These are phyloP conservation scores for Meleagris gallopavo DNA, from an alignment of 2,113 vertebrate species.

Conservation along the genomic window DNA sequence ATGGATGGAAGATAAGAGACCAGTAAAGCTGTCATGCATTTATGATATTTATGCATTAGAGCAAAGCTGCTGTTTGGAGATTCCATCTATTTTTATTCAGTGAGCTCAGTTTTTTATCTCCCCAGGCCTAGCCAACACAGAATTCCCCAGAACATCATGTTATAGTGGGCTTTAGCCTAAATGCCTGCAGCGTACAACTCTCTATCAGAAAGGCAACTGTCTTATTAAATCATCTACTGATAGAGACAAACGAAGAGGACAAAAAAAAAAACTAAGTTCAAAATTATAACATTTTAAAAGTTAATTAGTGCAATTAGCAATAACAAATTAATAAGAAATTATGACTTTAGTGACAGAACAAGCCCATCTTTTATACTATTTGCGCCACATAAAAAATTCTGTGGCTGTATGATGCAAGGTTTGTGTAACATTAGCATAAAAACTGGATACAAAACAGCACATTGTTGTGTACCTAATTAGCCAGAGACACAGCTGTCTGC, in stretches of 20 bases:
- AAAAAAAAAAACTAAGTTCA: background rate
- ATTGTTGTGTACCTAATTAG: background rate
- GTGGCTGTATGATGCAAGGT: background rate
- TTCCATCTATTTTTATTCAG: background rate
- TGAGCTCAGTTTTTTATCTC: background rate
- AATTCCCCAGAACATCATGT: background rate
- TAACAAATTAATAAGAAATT: background rate
- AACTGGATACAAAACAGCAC: background rate
- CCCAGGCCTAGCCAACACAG: background rate
- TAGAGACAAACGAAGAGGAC: background rate
- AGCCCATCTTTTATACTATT: background rate
- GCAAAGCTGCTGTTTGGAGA: background rate
- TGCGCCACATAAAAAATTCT: background rate
- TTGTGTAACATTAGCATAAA: background rate
- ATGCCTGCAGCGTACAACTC: background rate
- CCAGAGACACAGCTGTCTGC: background rate
- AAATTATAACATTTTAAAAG: background rate
- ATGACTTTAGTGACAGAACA: background rate
- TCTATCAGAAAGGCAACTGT: background rate
- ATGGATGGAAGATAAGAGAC: background rate
- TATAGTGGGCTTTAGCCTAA: background rate
- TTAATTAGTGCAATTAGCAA: background rate
- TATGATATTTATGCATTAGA: background rate
- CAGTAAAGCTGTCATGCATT: accelerated
- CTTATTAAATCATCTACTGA: background rate